A percentile compares a stretch with the other conserved stretches of the same genome.
These are phyloP conservation scores for Gorsachius goisagi DNA, from an alignment of 2,113 vertebrate species.

Conservation along the genomic window DNA sequence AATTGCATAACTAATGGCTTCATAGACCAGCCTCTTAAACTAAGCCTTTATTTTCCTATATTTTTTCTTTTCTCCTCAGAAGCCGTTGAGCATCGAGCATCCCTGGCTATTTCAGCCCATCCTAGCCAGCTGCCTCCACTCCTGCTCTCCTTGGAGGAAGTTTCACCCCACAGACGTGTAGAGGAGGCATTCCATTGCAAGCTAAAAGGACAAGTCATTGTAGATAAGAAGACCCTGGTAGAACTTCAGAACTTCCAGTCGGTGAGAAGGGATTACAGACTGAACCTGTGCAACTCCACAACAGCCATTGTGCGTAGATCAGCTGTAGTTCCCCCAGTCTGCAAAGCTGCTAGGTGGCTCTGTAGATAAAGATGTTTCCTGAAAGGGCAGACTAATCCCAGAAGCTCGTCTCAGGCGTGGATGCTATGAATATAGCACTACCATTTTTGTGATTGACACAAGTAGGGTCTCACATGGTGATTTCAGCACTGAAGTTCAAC, in stretches of 20 bases:
- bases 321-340: not conserved
- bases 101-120: conserved; percentile 60
- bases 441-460: not conserved
- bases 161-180: conserved; percentile 72
- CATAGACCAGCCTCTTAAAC: not conserved
- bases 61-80: conserved; percentile 69
- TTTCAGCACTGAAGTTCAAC: not conserved
- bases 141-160: conserved; percentile 78
- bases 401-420: not conserved
- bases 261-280: conserved; percentile 73
- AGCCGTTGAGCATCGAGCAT: conserved; percentile 80
- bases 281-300: conserved; percentile 9
- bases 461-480: not conserved
- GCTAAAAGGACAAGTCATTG: conserved; percentile 82
- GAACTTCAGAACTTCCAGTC: conserved; percentile 94
- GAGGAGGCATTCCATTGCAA: conserved; percentile 91
- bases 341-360: not conserved
- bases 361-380: not conserved
- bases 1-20: not conserved
- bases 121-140: conserved; percentile 72
- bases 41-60: not conserved
- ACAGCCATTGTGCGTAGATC: not conserved
- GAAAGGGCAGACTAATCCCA: not conserved
- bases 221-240: conserved; percentile 90
- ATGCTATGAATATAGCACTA: not conserved